These are phyloP conservation scores for Atherinomorus stipes DNA, from an alignment of 2,113 vertebrate genomes.

Conservation along the genomic window DNA sequence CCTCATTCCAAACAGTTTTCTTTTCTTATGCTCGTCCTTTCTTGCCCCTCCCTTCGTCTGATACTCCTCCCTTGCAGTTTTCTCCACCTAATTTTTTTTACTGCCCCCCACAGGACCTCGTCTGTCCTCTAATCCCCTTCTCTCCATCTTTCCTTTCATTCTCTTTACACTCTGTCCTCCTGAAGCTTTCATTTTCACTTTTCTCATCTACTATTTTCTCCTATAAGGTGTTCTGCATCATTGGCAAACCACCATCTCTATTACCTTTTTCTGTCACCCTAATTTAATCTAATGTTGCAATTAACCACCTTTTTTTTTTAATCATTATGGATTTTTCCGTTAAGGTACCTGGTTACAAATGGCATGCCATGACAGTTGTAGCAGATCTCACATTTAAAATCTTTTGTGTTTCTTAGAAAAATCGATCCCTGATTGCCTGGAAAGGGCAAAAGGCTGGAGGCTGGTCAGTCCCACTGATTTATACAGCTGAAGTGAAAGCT, in stretches of 20 bases:
- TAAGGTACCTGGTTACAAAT: too few species aligned
- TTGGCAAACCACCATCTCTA: slow-evolving; percentile 30
- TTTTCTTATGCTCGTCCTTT: slow-evolving; percentile 29
- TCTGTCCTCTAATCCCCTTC: slow-evolving; percentile 41
- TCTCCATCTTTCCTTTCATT: neutral
- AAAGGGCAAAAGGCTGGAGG: too few species aligned
- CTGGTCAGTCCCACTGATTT: too few species aligned
- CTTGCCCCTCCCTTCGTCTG: slow-evolving; percentile 9
- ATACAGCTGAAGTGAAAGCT: too few species aligned
- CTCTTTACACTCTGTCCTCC: slow-evolving; percentile 6
- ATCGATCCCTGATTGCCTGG: too few species aligned
- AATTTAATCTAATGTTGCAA: neutral
- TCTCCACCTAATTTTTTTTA: slow-evolving; percentile 44
- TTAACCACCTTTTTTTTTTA: neutral
- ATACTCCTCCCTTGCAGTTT: slow-evolving; percentile 24
- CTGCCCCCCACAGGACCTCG: slow-evolving; percentile 31
- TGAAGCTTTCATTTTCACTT: slow-evolving; percentile 58
- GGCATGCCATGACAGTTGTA: too few species aligned
- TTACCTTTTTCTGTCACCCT: neutral
- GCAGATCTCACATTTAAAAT: too few species aligned
- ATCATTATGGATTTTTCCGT: too few species aligned
- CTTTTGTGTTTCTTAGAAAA: too few species aligned
- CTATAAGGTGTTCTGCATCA: slow-evolving; percentile 38
- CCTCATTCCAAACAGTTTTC: slow-evolving; percentile 20
- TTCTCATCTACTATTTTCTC: slow-evolving; percentile 26